Percentiles rank a stretch among this genome's conserved stretches.
phyloP scores from a whole-genome alignment of 2,113 vertebrate species.

The Calyptommatus sinebrachiatus region DNA sequence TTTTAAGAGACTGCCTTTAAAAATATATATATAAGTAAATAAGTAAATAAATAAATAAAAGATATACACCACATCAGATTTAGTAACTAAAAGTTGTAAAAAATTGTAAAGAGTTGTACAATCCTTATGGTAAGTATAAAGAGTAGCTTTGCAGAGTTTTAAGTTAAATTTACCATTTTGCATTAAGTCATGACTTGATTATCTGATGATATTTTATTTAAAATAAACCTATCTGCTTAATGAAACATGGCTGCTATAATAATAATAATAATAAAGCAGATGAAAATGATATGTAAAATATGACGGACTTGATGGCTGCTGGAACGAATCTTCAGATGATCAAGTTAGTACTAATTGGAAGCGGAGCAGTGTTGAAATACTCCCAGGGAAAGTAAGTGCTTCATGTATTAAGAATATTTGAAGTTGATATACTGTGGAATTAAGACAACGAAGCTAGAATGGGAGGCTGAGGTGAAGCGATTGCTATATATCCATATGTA shows the following conservation, averaged over 20 bases:
- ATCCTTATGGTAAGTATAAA: constrained; percentile 77
- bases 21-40: constrained; percentile 71
- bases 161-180: constrained; percentile 82
- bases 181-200: constrained; percentile 79
- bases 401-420: constrained; percentile 60
- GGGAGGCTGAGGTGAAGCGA: constrained; percentile 62
- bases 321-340: constrained; percentile 75
- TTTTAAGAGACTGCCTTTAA: constrained; percentile 77
- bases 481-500: constrained; percentile 66
- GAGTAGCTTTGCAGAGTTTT: constrained; percentile 78
- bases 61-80: constrained; percentile 78
- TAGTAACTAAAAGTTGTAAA: constrained; percentile 84
- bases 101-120: constrained; percentile 81
- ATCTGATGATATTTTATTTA: constrained; percentile 83
- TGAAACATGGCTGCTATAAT: constrained; percentile 82
- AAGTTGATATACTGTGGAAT: constrained; percentile 68
- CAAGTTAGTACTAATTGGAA: constrained; percentile 69
- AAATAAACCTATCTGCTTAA: constrained; percentile 78
- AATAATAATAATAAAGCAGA: constrained; percentile 79
- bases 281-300: constrained; percentile 77
- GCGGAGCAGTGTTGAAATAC: constrained; percentile 71
- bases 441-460: constrained; percentile 66
- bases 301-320: constrained; percentile 78
- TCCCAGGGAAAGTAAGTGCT: constrained; percentile 66
- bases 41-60: constrained; percentile 48